Conservation (phyloP, 2,113 vertebrate genomes). For the Oncorhynchus masou region DNA sequence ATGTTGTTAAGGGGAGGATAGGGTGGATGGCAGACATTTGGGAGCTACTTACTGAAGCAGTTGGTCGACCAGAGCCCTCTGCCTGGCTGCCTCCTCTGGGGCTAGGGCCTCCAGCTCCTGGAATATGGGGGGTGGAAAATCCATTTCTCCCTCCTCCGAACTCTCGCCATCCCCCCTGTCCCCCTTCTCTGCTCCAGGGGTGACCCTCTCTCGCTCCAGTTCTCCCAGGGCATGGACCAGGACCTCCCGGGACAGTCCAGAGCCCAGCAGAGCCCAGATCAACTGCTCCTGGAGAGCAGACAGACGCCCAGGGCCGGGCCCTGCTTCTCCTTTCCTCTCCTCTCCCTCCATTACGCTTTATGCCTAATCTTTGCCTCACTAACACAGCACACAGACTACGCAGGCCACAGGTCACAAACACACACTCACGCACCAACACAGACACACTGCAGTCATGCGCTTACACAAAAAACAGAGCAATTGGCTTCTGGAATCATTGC, state of each 20-base stretch:
- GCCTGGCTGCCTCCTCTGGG: slow-evolving; percentile 89
- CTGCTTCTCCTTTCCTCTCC: slow-evolving; percentile 50
- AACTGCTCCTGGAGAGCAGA: slow-evolving; percentile 94
- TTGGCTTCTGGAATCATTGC: slow-evolving; percentile 11
- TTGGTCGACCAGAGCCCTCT: slow-evolving; percentile 90
- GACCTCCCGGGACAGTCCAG: slow-evolving; percentile 89
- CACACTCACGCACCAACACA: slow-evolving; percentile 25
- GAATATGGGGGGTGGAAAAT: slow-evolving; percentile 92
- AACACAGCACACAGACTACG: slow-evolving; percentile 16
- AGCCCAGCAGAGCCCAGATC: slow-evolving; percentile 88
- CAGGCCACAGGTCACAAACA: slow-evolving; percentile 37
- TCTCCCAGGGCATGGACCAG: slow-evolving; percentile 90
- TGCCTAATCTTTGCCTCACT: slow-evolving; percentile 27
- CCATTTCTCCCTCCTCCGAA: slow-evolving; percentile 91
- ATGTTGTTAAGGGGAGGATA: not conserved
- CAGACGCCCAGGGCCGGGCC: slow-evolving; percentile 76
- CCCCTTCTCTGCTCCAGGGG: slow-evolving; percentile 71
- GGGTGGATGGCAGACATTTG: slow-evolving; percentile 10
- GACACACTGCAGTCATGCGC: slow-evolving; percentile 36
- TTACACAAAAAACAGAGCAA: slow-evolving; percentile 2
- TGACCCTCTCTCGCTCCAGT: slow-evolving; percentile 75
- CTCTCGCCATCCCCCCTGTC: slow-evolving; percentile 89
- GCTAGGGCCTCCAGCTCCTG: slow-evolving; percentile 90
- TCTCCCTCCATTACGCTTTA: slow-evolving; percentile 62
- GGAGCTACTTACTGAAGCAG: slow-evolving; percentile 88